phyloP scores from a whole-genome alignment of 2,797 vertebrate genomes.

The Enoplosus armatus region DNA sequence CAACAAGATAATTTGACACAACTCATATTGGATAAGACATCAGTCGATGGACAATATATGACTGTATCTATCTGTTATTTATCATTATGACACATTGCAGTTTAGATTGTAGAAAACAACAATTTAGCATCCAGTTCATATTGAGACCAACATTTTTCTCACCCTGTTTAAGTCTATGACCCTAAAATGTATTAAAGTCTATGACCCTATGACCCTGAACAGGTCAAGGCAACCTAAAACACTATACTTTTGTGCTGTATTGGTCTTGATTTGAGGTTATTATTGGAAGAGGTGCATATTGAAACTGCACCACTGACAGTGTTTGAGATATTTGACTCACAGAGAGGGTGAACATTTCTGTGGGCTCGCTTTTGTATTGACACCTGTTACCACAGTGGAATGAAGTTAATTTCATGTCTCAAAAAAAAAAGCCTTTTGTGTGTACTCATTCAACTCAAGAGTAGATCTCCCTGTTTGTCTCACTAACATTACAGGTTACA shows the following conservation, averaged over 20 bases:
- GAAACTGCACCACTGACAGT: not conserved
- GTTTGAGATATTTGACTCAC: constrained; percentile 15
- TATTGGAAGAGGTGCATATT: constrained; percentile 5
- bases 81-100: not conserved
- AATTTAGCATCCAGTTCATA: not conserved
- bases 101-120: not conserved
- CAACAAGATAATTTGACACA: constrained; percentile 12
- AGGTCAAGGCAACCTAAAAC: constrained; percentile 4
- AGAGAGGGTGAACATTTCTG: not conserved
- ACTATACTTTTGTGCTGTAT: not conserved
- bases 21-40: not conserved
- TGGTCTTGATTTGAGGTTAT: not conserved
- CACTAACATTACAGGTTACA: constrained; percentile 27
- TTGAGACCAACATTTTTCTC: not conserved
- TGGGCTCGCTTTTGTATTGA: constrained; percentile 46
- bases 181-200: not conserved
- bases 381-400: constrained; percentile 53
- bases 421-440: constrained; percentile 31
- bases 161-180: not conserved
- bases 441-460: constrained; percentile 20
- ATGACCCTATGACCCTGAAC: not conserved
- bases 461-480: constrained; percentile 36
- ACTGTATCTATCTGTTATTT: not conserved
- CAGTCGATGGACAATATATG: not conserved
- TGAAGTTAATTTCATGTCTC: constrained; percentile 18